Evolutionary conservation across 2,113 vertebrate species (phyloP).

Genomic region (Cynocephalus volans): DNA sequence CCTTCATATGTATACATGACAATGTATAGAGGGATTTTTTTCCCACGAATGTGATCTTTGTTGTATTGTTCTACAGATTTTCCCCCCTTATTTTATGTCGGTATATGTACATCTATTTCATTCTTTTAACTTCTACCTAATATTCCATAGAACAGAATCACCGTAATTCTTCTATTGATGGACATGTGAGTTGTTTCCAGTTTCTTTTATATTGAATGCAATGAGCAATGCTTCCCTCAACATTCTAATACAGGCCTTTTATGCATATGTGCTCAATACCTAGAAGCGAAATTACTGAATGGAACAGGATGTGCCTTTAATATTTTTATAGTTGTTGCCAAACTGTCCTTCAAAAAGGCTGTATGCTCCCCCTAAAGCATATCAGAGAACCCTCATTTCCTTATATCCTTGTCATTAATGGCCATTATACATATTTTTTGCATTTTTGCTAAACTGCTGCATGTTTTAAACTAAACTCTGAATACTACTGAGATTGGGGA

Average conservation of each 20-base stretch:
- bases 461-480: neutral
- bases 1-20: neutral
- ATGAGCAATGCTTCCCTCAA: neutral
- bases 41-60: neutral
- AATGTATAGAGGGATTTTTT: neutral
- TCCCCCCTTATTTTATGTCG: neutral
- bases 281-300: neutral
- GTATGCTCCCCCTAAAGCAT: neutral
- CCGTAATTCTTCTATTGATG: neutral
- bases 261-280: neutral
- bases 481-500: constrained; percentile 26
- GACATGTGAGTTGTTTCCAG: neutral
- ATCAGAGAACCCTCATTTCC: neutral
- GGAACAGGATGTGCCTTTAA: neutral
- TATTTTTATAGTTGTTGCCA: constrained; percentile 23
- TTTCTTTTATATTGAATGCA: constrained; percentile 1
- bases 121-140: constrained; percentile 61
- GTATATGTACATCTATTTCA: neutral
- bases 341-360: constrained; percentile 17
- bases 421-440: neutral
- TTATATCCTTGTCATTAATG: neutral
- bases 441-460: constrained; percentile 4
- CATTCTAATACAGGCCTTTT: neutral
- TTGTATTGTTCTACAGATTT: neutral
- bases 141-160: neutral